Percentiles rank a stretch among this genome's conserved stretches.
Evolutionary conservation across 2,113 vertebrate species (phyloP).

Genomic region (Atrichornis clamosus): DNA sequence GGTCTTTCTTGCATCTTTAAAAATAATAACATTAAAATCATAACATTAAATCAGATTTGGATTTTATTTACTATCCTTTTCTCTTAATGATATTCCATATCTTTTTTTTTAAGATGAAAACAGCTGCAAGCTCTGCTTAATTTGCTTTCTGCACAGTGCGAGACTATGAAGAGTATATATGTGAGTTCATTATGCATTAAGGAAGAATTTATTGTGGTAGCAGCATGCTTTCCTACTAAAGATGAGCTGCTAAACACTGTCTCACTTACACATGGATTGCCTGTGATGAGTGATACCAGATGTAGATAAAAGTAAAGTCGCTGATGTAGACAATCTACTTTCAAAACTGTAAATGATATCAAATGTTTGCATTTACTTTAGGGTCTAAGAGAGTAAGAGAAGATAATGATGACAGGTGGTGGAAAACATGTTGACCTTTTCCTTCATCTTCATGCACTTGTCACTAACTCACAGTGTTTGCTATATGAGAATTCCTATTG

Average conservation of each 20-base stretch:
- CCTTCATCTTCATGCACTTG: slow-evolving; percentile 50
- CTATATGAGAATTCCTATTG: neutral
- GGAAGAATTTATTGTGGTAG: neutral
- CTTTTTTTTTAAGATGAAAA: neutral
- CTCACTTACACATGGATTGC: neutral
- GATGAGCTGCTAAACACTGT: slow-evolving; percentile 28
- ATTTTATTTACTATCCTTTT: neutral
- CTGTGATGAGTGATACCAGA: slow-evolving; percentile 48
- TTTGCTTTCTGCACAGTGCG: neutral
- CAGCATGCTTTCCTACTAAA: neutral
- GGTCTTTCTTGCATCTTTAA: neutral
- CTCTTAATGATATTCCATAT: neutral
- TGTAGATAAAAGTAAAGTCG: slow-evolving; percentile 52
- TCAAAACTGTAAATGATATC: slow-evolving; percentile 60
- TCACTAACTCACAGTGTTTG: neutral
- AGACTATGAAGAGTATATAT: neutral
- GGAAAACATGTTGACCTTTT: slow-evolving; percentile 55
- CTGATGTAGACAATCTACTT: slow-evolving; percentile 50
- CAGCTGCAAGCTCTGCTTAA: neutral
- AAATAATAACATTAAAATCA: neutral
- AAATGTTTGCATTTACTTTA: slow-evolving; percentile 64
- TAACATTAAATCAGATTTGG: neutral
- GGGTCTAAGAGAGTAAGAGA: slow-evolving; percentile 54
- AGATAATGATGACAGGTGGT: slow-evolving; percentile 59
- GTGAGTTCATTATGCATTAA: neutral